A percentile compares a stretch with the other conserved stretches of the same genome.
Evolutionary conservation across 2,797 vertebrate species (phyloP).

Genomic region (Anas flavirostris): DNA sequence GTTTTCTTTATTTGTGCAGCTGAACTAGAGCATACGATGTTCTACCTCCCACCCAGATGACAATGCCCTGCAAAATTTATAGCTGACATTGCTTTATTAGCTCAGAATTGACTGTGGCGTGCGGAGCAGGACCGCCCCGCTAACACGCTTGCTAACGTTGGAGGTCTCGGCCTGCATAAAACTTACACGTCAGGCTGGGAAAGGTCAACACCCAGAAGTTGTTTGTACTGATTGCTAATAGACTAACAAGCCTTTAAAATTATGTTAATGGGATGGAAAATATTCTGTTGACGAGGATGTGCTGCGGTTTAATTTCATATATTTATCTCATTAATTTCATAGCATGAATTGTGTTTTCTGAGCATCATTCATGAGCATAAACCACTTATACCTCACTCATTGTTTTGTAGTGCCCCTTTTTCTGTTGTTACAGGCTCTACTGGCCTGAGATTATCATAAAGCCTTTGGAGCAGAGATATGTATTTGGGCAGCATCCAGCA

Average conservation of each 20-base stretch:
- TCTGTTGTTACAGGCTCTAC: neutral
- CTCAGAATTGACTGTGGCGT: neutral
- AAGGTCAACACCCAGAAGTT: neutral
- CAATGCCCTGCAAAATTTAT: neutral
- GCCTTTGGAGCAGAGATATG: neutral
- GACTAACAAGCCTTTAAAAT: neutral
- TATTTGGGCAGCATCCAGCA: neutral
- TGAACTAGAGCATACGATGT: neutral
- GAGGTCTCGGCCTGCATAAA: neutral
- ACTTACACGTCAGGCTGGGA: neutral
- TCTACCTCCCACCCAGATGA: neutral
- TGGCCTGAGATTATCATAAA: neutral
- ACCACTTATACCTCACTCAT: neutral
- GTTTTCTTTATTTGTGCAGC: neutral
- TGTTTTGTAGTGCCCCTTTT: neutral
- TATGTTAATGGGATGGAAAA: neutral
- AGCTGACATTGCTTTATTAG: fast-evolving
- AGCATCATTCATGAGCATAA: neutral
- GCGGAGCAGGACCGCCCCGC: neutral
- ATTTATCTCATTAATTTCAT: slow-evolving; percentile 20
- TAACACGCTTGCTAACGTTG: fast-evolving
- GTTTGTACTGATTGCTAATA: neutral
- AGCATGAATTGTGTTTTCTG: neutral
- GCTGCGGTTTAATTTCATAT: neutral
- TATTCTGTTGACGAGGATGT: neutral